Base-by-base conservation (phyloP, 2,888 invertebrate species). In the Poecilobothrus nobilitatus region DNA sequence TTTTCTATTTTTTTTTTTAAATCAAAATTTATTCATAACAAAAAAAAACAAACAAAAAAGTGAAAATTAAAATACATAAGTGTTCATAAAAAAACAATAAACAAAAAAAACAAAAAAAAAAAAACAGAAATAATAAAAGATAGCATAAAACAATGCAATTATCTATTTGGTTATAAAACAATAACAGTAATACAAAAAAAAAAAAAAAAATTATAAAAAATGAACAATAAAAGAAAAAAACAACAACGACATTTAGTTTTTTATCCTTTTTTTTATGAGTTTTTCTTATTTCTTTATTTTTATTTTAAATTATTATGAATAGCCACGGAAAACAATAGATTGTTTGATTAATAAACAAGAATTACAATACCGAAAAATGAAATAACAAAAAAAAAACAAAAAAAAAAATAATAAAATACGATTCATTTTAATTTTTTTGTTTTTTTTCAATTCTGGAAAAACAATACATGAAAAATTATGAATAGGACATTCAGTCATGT, bases 271-370 rank as follows among this genome's bases (percentile, higher is more conserved):
- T 53, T 53, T 18, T n/a, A 18, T 18, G 53, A 18, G 12, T 12
- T 53, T 18, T 18, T 53, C 6, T 18, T 53, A 15, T 53, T 12
- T 18, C 18, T 53, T 53, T 53, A 15, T 53, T 53, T 53, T 53
- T 53, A 15, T 18, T 53, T 53, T 12, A 18, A 18, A 53, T 53
- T 53, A 53, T 53, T 53, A 53, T 53, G 53, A 53, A 53, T 53
- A 18, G 53, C 53, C 53, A 53, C 53, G 53, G n/a, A 53, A 53
- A 53, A 53, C 53, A 53, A 53, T 53, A 53, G 53, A 53, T 53
- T 53, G 53, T 53, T 53, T 53, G 53, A 53, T 53, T 53, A 53
- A 53, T 53, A 53, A 53, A 53, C 53, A 53, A 53, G 53, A 53
- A 53, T 53, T 53, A 53, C 53, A 53, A 53, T 53, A 53, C 53